phyloP scores from a whole-genome alignment of 2,113 vertebrate genomes.

The Pavo muticus region DNA sequence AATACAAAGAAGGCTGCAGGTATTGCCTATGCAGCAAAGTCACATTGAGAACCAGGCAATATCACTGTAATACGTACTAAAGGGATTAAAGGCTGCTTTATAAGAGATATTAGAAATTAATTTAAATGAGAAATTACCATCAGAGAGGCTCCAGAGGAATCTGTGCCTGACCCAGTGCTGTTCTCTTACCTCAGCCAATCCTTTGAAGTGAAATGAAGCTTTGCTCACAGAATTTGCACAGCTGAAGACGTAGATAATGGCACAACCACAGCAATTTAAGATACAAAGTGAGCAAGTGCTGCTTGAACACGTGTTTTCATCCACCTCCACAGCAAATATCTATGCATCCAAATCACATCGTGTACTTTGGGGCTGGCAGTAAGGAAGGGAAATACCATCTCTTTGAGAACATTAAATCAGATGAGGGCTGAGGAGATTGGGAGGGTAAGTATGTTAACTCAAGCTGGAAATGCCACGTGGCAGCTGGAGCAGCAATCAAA shows the following conservation, averaged over 20 bases:
- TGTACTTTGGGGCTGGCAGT: background rate
- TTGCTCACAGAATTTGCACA: background rate
- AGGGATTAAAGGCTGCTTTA: background rate
- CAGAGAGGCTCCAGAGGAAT: background rate
- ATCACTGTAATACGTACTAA: background rate
- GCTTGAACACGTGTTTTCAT: background rate
- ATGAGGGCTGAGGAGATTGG: background rate
- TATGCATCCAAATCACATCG: background rate
- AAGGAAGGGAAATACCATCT: background rate
- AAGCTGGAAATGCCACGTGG: background rate
- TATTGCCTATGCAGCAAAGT: background rate
- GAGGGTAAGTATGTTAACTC: background rate
- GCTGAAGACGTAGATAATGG: background rate
- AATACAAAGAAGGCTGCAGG: background rate
- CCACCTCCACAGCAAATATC: background rate
- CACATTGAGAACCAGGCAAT: background rate
- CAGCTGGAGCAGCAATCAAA: background rate
- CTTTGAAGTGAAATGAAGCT: constrained; percentile 1
- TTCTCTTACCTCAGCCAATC: background rate
- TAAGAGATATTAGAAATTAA: background rate
- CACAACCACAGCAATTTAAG: background rate
- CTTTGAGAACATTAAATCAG: background rate
- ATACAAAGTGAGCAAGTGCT: background rate
- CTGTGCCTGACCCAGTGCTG: background rate
- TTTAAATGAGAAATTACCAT: background rate